Conservation (phyloP, 2,113 vertebrate species). For the Heterotilapia buettikoferi region DNA sequence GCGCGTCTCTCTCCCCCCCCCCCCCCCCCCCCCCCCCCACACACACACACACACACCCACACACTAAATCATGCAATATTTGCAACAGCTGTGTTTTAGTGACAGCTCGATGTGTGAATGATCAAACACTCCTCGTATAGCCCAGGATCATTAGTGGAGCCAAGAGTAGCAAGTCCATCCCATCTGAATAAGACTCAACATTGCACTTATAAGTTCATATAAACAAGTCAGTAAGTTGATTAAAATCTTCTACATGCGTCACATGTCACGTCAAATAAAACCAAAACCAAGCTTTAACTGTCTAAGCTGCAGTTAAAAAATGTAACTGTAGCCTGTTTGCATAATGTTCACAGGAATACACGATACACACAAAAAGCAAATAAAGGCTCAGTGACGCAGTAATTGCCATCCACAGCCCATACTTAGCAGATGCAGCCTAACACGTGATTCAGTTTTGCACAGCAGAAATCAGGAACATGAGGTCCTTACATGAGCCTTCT, state of each 20-base stretch:
- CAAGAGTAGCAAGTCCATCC: background rate
- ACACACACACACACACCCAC: rapidly evolving
- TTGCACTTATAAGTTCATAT: background rate
- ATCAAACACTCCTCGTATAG: background rate
- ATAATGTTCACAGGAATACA: background rate
- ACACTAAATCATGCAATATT: background rate
- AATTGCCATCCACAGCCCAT: background rate
- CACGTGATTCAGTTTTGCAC: background rate
- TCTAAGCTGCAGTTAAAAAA: background rate
- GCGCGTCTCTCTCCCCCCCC: too few relatives aligned
- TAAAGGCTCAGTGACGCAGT: background rate
- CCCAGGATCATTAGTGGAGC: background rate
- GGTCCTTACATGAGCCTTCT: conserved; percentile 86
- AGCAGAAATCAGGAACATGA: background rate
- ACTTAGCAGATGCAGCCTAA: background rate
- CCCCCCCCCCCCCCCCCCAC: too few relatives aligned
- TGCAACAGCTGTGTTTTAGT: background rate
- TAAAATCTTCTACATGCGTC: background rate
- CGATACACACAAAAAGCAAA: background rate
- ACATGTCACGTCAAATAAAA: background rate
- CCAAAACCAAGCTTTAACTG: background rate
- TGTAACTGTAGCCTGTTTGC: conserved; percentile 39
- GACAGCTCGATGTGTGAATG: background rate
- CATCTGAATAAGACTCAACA: background rate
- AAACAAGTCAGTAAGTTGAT: background rate